Evolutionary conservation across 2,797 vertebrate species (phyloP), one percentile per base, ranked within the genome.

Genomic region (Melanotaenia boesemani): DNA sequence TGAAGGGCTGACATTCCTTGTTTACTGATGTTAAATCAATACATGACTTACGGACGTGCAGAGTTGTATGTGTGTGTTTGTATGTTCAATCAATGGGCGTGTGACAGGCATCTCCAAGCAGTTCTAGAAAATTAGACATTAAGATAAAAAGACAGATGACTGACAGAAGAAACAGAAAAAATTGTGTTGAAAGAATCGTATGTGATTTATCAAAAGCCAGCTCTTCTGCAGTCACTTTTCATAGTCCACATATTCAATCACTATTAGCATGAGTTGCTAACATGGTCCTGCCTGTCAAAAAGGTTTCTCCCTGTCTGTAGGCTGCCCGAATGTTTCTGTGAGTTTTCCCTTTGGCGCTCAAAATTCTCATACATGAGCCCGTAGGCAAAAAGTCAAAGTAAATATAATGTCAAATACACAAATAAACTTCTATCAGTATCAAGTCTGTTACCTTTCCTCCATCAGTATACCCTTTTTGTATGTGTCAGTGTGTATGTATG

Each of bases 21-120:
- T 82, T 73, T 73, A 54, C 37, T 82, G 88, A 90, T 62, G 65
- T 72, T 72, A 80, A 84, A 90, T 90, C 91, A 87, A 89, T 92
- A 79, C 32, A 22, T 63, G 41, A 82, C 46, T 72, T 75, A 85
- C 76, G 64, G 67, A 83, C 74, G 83, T 83, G 55, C 50, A 61
- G 50, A 18, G 56, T 60, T 74, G 61, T 73, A 8, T 73, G 36
- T 52, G 59, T 65, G 37, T 78, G 20, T 70, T n/a, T 59, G 48
- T 76, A 46, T 34, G 20, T 74, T 60, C 12, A 63, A 85, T 88
- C 84, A 79, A 89, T 89, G 79, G 28, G 12, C n/a, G 50, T 36
- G 59, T 68, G 75, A 83, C 84, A 54, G 74, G 69, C 57, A 16
- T 75, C 52, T 84, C 63, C 69, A 67, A 63, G 70, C 48, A 75